Base-by-base conservation (phyloP, 2,888 invertebrate species). In the Resseliella maxima region DNA sequence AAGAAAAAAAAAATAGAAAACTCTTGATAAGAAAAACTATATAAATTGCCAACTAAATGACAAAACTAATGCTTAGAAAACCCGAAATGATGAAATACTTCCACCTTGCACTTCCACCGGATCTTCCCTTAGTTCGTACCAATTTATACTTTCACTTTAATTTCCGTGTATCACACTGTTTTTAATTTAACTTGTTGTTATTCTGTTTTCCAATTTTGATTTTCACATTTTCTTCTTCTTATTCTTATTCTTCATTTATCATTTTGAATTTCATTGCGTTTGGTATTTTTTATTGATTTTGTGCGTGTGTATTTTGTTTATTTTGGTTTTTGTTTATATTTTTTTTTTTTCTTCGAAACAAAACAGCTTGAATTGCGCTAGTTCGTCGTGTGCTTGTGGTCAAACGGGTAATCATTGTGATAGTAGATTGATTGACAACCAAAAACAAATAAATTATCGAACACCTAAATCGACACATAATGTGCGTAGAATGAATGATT, bases 311-410 rank as follows among this genome's bases (percentile, higher is more conserved):
- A 86, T 38, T 27, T 86, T 87, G 36, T 72, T 86, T 87, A 64
- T 85, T 46, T 86, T 72, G 5, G 36, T 85, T 81, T 86, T 87
- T 64, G 45, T 85, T 85, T 85, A 10, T 50, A 85, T 85, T 64
- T 86, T 86, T 86, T 86, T 87, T 87, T 86, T 86, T n/a, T n/a
- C n/a, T n/a, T n/a, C n/a, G n/a, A n/a, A n/a, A 86, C 87, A 87
- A 36, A 86, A 87, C 88, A 46, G 45, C 46, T 87, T 88, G 87
- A 88, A 92, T 50, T 93, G 93, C 89, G 92, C 91, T 88, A 92
- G 92, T 86, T 92, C 92, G 87, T 92, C 92, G 18, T 94, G 94
- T 89, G 93, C 93, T 88, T 93, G 90, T 94, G 94, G 94, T 94
- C 94, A 24, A 41, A 45, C 85, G 27, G 85, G 38, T 83, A 83